Evolutionary conservation across 1,140 invertebrate genomes (phyloP).

Genomic region (Drosophila paulistorum): DNA sequence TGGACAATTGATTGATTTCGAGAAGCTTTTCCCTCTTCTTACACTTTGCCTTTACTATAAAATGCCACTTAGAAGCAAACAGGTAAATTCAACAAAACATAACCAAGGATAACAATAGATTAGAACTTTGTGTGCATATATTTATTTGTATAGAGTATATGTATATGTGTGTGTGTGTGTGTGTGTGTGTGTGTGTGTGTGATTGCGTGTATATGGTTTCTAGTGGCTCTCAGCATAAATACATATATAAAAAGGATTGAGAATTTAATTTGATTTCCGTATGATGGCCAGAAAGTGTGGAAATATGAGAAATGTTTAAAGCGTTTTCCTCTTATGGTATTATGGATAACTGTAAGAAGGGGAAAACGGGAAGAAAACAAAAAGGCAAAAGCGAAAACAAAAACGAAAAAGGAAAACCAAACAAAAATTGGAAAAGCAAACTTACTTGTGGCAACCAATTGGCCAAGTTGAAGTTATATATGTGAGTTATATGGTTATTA

Average conservation of each 20-base stretch:
- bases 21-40: neutral
- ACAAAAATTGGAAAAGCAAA: slow-evolving; percentile 51
- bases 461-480: slow-evolving; percentile 62
- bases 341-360: neutral
- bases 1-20: slow-evolving; percentile 3
- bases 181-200: slow-evolving; percentile 31
- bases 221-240: slow-evolving; percentile 3
- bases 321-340: neutral
- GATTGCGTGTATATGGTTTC: neutral
- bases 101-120: slow-evolving; percentile 36
- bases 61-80: slow-evolving; percentile 2
- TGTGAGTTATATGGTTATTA: slow-evolving; percentile 44
- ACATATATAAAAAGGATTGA: slow-evolving; percentile 48
- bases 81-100: slow-evolving; percentile 24
- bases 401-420: neutral
- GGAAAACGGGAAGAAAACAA: slow-evolving; percentile 36
- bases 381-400: slow-evolving; percentile 13
- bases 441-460: slow-evolving; percentile 75
- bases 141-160: slow-evolving; percentile 6
- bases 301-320: slow-evolving; percentile 43
- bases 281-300: slow-evolving; percentile 37
- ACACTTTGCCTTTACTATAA: neutral
- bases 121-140: slow-evolving; percentile 3
- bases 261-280: slow-evolving; percentile 75
- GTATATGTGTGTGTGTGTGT: slow-evolving; percentile 13